Evolutionary conservation across 2,113 vertebrate species (phyloP), one percentile per base, ranked within the genome.

Genomic region (Apistogramma diplotaenia): DNA sequence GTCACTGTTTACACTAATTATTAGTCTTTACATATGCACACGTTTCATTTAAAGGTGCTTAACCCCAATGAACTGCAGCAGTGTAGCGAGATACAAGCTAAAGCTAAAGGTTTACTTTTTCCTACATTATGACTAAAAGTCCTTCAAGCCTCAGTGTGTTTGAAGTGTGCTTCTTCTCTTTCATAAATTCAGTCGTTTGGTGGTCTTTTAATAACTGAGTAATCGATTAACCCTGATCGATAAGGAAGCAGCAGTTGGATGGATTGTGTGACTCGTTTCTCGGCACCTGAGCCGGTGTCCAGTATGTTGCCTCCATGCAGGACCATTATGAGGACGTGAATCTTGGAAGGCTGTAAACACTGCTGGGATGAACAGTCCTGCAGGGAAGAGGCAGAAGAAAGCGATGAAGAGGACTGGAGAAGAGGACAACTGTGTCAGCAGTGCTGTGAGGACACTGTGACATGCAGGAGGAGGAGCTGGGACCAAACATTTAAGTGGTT

Each of bases 231-330:
- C 9, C 35, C 5, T 67, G 49, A 49, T 29, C 23, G 19, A 70
- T 31, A 70, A 70, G 49, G 25, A 67, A 49, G 3, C 29, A 29
- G 37, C 19, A 70, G 43, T 70, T n/a, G 8, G 65, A 29, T 29
- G 6, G 43, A 49, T 8, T 70, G 43, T 49, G n/a, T n/a, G n/a
- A n/a, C n/a, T n/a, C n/a, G n/a, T n/a, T n/a, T n/a, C n/a, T n/a
- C n/a, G n/a, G n/a, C n/a, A n/a, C 93, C 93, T n/a, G 92, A 92
- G 51, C 98, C 98, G 0, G 96, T 96, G 90, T 99, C 98, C 95
- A 99, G 95, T 87, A 99, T 98, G 93, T 98, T 99, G 8, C 98
- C 98, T 25, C 98, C 98, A 0, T 99, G 98, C 51, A 99, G 95
- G 62, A 99, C 96, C 94, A 99, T 88, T 72, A 99, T 86, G 18